These are phyloP conservation scores for Anagyrus pseudococci DNA, from an alignment of 2,888 invertebrate species.

Conservation along the genomic window DNA sequence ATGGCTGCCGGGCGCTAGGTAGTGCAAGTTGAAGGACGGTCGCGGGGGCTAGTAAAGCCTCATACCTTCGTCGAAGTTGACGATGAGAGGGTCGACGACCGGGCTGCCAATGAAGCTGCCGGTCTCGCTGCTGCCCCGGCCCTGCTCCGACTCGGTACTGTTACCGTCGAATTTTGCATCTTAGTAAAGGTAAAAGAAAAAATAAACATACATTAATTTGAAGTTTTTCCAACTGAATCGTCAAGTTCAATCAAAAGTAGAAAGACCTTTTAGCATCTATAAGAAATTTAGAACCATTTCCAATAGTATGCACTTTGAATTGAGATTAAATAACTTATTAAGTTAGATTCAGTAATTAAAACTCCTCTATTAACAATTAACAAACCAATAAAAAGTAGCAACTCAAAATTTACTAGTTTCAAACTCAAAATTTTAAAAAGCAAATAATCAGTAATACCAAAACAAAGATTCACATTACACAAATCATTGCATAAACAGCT, in stretches of 20 bases:
- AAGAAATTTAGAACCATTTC: neutral
- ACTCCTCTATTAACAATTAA: neutral
- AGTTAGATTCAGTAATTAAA: neutral
- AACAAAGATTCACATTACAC: too few relatives aligned
- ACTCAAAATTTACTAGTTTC: neutral
- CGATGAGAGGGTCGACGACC: conserved; percentile 76
- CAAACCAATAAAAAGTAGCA: neutral
- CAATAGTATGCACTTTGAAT: neutral
- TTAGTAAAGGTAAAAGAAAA: conserved; percentile 18
- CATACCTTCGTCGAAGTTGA: conserved; percentile 85
- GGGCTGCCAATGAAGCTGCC: conserved; percentile 60
- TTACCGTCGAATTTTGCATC: conserved; percentile 57
- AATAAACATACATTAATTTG: conserved; percentile 17
- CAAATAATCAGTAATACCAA: neutral
- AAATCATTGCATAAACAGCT: too few relatives aligned
- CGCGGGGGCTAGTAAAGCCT: conserved; percentile 71
- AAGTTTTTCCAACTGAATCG: conserved; percentile 8
- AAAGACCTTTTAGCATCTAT: neutral
- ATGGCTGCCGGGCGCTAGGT: conserved; percentile 59
- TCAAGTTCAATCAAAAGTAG: neutral
- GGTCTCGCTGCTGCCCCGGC: conserved; percentile 57
- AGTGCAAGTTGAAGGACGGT: conserved; percentile 61
- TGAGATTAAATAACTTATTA: neutral
- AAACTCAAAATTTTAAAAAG: conserved; percentile 1
- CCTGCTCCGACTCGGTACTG: conserved; percentile 57